Percentiles rank a stretch among this genome's conserved stretches.
Evolutionary conservation across 2,797 vertebrate species (phyloP).

Genomic region (Spea hammondii): DNA sequence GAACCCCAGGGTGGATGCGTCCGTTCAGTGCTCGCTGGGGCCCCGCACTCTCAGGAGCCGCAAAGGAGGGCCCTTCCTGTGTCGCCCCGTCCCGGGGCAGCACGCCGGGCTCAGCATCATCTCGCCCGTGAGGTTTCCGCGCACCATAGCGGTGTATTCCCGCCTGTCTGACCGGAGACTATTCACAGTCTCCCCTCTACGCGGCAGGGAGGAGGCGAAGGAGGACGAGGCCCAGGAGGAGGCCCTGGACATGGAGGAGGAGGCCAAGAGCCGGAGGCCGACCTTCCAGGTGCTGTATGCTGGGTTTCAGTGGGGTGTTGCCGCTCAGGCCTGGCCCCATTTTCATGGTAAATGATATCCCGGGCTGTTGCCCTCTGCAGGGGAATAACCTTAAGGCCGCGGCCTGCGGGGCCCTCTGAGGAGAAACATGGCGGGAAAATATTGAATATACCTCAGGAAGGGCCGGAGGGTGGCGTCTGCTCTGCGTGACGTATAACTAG

Average conservation of each 20-base stretch:
- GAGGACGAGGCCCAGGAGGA: not conserved
- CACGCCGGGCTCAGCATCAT: not conserved
- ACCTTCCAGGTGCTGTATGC: slow-evolving; percentile 73
- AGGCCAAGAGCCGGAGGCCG: slow-evolving; percentile 26
- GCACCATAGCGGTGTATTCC: slow-evolving; percentile 73
- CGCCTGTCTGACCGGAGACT: slow-evolving; percentile 65
- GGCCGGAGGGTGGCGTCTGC: no score
- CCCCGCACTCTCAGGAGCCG: slow-evolving; percentile 72
- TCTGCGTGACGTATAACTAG: no score
- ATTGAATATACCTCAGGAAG: no score
- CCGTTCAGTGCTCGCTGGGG: slow-evolving; percentile 86
- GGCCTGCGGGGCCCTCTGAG: no score
- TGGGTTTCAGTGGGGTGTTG: not conserved
- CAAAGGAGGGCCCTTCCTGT: slow-evolving; percentile 9
- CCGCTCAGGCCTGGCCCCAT: not conserved
- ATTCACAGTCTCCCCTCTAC: slow-evolving; percentile 43
- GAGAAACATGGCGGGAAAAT: no score
- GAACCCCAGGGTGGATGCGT: slow-evolving; percentile 75
- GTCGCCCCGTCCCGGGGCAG: not conserved
- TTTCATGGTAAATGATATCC: not conserved
- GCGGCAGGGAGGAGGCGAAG: not conserved
- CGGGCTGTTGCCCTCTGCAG: no score
- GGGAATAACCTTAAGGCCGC: no score
- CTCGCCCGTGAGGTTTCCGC: slow-evolving; percentile 59
- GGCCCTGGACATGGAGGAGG: not conserved